Percentiles rank a stretch among this genome's conserved stretches.
Evolutionary conservation across 2,113 vertebrate genomes (phyloP).

Genomic region (Corythaixoides concolor): DNA sequence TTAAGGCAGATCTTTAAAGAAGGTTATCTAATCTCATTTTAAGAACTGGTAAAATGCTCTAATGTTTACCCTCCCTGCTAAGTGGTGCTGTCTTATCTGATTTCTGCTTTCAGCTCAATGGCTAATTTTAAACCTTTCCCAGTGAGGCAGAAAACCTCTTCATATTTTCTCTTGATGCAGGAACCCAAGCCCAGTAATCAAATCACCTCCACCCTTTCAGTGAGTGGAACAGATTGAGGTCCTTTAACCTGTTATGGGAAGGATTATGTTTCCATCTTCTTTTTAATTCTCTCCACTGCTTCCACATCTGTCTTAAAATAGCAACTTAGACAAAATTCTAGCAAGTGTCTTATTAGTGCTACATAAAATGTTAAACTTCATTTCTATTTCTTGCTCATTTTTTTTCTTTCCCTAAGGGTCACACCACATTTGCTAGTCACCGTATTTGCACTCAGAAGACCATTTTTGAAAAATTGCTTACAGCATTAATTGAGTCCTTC

Average conservation of each 20-base stretch:
- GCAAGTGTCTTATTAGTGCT: not conserved
- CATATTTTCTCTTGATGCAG: not conserved
- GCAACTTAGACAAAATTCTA: not conserved
- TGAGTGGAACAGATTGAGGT: not conserved
- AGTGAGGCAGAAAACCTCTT: not conserved
- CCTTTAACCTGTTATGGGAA: not conserved
- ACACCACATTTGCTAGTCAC: not conserved
- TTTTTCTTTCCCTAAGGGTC: not conserved
- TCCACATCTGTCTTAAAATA: not conserved
- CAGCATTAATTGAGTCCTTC: not conserved
- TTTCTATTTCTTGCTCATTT: not conserved
- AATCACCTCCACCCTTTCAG: not conserved
- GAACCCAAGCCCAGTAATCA: not conserved
- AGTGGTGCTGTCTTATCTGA: not conserved
- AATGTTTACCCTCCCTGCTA: not conserved
- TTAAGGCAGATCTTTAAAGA: not conserved
- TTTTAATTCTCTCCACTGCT: not conserved
- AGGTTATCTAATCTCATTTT: not conserved
- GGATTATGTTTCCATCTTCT: not conserved
- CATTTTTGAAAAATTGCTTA: not conserved
- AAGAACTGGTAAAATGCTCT: not conserved
- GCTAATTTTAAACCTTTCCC: not conserved
- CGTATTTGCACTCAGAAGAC: not conserved
- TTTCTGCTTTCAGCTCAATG: not conserved
- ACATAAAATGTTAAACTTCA: not conserved